Conservation (phyloP, 2,797 vertebrate species). For the Intellagama lesueurii region DNA sequence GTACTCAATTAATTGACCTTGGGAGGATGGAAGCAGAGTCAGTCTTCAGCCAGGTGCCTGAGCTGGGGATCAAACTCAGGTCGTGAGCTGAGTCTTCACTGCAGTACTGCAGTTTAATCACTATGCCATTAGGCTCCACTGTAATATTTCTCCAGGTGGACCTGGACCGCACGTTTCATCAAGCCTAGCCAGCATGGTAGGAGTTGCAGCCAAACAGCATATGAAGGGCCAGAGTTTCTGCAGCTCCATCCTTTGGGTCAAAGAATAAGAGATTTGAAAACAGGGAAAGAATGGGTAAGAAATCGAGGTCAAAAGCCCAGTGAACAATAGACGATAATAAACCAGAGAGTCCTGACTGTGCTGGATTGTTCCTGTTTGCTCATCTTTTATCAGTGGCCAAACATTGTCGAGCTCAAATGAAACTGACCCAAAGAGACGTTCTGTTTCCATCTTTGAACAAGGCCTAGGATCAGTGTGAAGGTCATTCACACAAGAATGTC, state of each 20-base stretch:
- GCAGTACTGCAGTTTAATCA: too few relatives aligned
- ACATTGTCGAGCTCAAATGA: constrained; percentile 16
- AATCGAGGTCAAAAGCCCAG: not conserved
- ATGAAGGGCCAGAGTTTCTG: not conserved
- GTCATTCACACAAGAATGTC: not conserved
- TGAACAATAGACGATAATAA: not conserved
- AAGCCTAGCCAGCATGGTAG: not conserved
- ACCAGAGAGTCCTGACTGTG: not conserved
- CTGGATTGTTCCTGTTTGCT: constrained; percentile 1
- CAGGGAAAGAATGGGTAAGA: not conserved
- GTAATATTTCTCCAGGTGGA: too few relatives aligned
- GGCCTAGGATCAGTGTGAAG: not conserved
- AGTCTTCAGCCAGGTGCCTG: too few relatives aligned
- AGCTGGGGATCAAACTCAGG: too few relatives aligned
- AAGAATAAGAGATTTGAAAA: not conserved
- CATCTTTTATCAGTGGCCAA: constrained; percentile 10
- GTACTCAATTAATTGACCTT: too few relatives aligned
- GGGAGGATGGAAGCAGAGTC: too few relatives aligned
- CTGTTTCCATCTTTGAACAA: constrained; percentile 8
- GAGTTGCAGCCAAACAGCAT: not conserved
- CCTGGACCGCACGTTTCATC: too few relatives aligned
- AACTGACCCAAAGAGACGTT: not conserved
- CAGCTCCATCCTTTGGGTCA: not conserved
- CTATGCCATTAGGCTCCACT: too few relatives aligned
- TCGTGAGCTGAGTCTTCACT: too few relatives aligned